These are phyloP conservation scores for Aythya baeri DNA, from an alignment of 2,113 vertebrate species.

Conservation along the genomic window DNA sequence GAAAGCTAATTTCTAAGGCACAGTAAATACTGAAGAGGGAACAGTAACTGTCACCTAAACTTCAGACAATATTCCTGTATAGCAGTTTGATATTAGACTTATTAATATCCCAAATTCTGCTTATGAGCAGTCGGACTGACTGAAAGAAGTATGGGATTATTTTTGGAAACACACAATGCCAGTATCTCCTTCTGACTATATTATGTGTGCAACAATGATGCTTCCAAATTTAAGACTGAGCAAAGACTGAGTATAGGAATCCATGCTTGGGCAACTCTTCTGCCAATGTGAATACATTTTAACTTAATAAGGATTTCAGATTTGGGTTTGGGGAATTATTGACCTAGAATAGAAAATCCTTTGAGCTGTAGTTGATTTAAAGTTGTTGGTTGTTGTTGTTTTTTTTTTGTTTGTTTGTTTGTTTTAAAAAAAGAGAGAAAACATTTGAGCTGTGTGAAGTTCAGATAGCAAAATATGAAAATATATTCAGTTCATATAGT, in stretches of 20 bases:
- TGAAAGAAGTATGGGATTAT: neutral
- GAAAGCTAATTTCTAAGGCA: neutral
- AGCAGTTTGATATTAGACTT: neutral
- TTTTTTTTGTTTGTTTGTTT: too few species aligned
- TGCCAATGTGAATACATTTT: neutral
- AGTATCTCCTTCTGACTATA: neutral
- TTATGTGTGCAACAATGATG: rapidly evolving
- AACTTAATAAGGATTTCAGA: neutral
- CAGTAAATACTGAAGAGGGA: neutral
- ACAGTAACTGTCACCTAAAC: neutral
- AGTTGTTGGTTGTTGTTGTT: neutral
- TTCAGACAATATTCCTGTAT: neutral
- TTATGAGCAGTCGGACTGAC: neutral
- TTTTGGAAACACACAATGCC: neutral
- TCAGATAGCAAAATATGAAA: neutral
- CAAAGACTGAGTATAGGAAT: neutral
- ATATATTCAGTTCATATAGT: neutral
- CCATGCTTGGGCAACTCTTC: neutral
- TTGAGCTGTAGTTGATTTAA: neutral
- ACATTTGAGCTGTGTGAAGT: neutral
- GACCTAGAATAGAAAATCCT: neutral
- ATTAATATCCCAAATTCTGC: neutral
- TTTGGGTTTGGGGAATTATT: neutral
- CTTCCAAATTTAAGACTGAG: neutral
- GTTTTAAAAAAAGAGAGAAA: neutral